Evolutionary conservation across 64 coral and sea anemone species (phyloP).

Genomic region (Actinia equina): DNA sequence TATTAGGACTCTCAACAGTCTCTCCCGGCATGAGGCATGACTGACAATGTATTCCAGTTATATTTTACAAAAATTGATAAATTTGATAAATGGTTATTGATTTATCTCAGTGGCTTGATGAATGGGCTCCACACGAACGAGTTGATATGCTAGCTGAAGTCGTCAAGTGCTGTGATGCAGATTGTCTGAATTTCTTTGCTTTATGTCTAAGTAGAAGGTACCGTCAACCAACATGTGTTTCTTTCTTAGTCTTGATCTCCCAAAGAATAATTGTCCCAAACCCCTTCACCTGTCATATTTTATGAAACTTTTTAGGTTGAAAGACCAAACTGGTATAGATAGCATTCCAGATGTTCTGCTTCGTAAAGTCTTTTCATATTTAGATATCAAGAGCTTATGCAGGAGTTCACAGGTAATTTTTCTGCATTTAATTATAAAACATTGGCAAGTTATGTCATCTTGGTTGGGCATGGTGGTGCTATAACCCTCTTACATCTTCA

Average conservation of each 20-base stretch:
- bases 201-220: constrained; percentile 90
- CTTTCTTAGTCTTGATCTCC: no score
- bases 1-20: not conserved
- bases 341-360: constrained; percentile 76
- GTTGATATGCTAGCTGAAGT: constrained; percentile 87
- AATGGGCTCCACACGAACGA: constrained; percentile 68
- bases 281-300: no score
- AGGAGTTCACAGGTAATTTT: constrained; percentile 68
- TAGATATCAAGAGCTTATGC: constrained; percentile 81
- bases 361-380: constrained; percentile 58
- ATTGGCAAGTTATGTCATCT: not conserved
- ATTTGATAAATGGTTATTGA: no score
- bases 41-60: no score
- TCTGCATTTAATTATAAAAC: not conserved
- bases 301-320: constrained; percentile 42
- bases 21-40: not conserved
- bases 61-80: no score
- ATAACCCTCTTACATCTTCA: not conserved
- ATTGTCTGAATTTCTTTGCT: constrained; percentile 87
- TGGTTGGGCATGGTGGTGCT: no score
- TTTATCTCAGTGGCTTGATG: constrained; percentile 61
- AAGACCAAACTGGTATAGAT: constrained; percentile 84
- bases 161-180: constrained; percentile 88
- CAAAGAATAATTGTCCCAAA: no score
- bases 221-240: not conserved